These are phyloP conservation scores for Tauraco hartlaubi DNA, from an alignment of 2,797 vertebrate genomes.

Conservation along the genomic window DNA sequence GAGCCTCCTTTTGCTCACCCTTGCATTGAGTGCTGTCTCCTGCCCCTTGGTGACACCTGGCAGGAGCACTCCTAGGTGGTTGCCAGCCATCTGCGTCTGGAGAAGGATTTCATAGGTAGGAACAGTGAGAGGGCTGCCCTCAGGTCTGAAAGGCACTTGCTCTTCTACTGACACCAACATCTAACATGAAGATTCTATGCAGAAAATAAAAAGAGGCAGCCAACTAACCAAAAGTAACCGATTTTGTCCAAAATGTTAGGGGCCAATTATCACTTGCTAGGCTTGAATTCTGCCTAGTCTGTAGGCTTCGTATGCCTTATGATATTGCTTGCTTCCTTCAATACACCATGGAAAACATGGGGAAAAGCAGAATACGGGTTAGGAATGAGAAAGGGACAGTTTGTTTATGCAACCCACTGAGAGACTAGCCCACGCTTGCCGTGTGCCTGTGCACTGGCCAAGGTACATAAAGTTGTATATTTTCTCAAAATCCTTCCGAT, in stretches of 20 bases:
- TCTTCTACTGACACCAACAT: neutral
- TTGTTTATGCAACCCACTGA: neutral
- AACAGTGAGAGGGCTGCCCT: neutral
- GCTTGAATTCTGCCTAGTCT: neutral
- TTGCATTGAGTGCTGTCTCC: rapidly evolving
- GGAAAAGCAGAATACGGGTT: neutral
- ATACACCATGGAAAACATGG: neutral
- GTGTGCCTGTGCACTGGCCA: neutral
- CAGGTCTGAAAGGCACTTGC: neutral
- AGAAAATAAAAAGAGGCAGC: neutral
- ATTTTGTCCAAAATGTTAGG: neutral
- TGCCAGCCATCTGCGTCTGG: neutral
- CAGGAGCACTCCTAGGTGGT: neutral
- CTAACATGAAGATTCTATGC: neutral
- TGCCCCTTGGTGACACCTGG: neutral
- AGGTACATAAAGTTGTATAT: neutral
- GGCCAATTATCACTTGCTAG: neutral
- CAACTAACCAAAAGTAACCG: neutral
- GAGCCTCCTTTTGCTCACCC: neutral
- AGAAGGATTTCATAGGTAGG: neutral
- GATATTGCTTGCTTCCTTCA: neutral
- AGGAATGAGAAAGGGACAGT: neutral
- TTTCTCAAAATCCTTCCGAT: neutral
- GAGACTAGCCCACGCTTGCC: neutral
- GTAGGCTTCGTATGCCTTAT: neutral